Base-by-base conservation (phyloP, 2,113 vertebrate species). In the Poeciliopsis occidentalis region DNA sequence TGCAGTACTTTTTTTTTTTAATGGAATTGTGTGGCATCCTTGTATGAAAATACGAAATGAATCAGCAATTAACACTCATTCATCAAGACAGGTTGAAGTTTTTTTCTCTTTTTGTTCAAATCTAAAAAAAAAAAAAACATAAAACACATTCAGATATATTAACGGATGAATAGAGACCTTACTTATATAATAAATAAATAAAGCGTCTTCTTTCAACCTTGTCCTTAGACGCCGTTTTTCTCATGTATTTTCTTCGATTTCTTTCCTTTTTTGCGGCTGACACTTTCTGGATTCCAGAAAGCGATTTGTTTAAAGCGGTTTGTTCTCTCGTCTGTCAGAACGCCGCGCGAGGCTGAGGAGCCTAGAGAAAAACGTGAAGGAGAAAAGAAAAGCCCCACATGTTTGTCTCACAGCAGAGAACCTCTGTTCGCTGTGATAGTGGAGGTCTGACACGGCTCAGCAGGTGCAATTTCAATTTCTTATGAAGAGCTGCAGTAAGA, bases 321-420 rank as follows among this genome's bases (percentile, higher is more conserved):
- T 69, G 3, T 79, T 41, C 83, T 83, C 66, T 47, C 32, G 34
- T 78, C 74, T 85, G 67, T 65, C 41, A 47, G 71, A 68, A 32
- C 34, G 30, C 44, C 29, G 19, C 81, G 71, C 64, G 27, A 68
- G 70, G 70, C 47, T 69, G 47, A 81, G 65, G 84, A 79, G 76
- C 26, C 73, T 17, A n/a, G 11, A 54, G 39, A 39, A 22, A 73
- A 69, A 57, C 30, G 12, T n/a, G 31, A 57, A 64, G 41, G 34
- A 26, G 13, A 47, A 22, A 31, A n/a, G 12, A 60, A 47, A 66
- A 37, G 34, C 34, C 8, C 34, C 34, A 41, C 73, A 62, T 34
- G 67, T 37, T 69, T 66, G 31, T 62, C 60, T 1, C 0, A 31
- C 61, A 47, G 41, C 39, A 27, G 67, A 64, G 64, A 27, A 24